Conservation (phyloP, 2,888 invertebrate species). For the Agapostemon virescens region DNA sequence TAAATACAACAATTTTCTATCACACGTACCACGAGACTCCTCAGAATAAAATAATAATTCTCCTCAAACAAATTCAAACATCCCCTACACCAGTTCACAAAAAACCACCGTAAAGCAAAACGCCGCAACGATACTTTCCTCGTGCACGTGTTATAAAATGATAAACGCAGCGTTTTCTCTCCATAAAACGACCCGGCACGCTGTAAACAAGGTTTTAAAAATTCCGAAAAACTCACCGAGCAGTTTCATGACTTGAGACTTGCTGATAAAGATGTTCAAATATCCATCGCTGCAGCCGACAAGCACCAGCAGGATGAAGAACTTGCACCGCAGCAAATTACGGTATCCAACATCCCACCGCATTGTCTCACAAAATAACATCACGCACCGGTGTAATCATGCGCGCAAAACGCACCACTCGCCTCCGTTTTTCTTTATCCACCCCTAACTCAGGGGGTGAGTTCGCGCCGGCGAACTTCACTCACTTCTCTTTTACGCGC, state of each 20-base stretch:
- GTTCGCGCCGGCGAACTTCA: constrained; percentile 29
- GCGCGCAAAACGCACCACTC: constrained; percentile 38
- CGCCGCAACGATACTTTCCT: too few relatives aligned
- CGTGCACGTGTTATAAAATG: not conserved
- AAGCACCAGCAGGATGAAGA: constrained; percentile 74
- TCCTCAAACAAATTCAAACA: too few relatives aligned
- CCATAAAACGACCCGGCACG: not conserved
- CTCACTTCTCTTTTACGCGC: constrained; percentile 18
- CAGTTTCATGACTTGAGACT: constrained; percentile 89
- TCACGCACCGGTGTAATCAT: constrained; percentile 51
- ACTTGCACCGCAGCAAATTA: constrained; percentile 75
- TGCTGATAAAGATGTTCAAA: constrained; percentile 90
- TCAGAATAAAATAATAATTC: too few relatives aligned
- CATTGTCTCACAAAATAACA: constrained; percentile 76
- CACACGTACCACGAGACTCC: too few relatives aligned
- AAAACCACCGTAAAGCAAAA: not conserved
- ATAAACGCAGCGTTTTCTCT: not conserved
- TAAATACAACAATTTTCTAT: too few relatives aligned
- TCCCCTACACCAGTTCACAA: not conserved
- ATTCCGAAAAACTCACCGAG: constrained; percentile 84
- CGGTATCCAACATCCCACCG: constrained; percentile 78
- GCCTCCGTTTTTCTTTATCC: not conserved
- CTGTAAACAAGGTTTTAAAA: constrained; percentile 3
- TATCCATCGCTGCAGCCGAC: constrained; percentile 84
- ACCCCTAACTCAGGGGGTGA: constrained; percentile 33